Evolutionary conservation across 2,888 invertebrate genomes (phyloP), one percentile per base, ranked within the genome.

Genomic region (Ophion ventricosus): DNA sequence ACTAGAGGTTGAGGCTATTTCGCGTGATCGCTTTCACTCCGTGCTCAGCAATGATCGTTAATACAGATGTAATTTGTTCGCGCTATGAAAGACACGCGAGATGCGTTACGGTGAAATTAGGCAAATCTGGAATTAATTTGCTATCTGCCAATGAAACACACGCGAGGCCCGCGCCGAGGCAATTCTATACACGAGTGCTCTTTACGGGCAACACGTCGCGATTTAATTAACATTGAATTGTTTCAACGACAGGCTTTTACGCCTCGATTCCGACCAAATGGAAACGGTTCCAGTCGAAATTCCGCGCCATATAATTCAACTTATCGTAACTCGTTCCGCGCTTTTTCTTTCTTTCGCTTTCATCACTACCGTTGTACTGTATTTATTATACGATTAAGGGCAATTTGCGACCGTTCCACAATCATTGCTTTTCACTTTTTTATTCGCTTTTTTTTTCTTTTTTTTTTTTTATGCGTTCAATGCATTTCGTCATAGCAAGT

Each of bases 171-270:
- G 29, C 17, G 23, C 23, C 23, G 57, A 23, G 11, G 25, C 25
- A 63, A 63, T 35, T 64, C 5, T n/a, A 57, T 56, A 66, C 59
- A 40, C 8, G 35, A 35, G 26, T 14, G 56, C 25, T 17, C 20
- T 25, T 40, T 17, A 25, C 1, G 64, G 64, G 2, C 14, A n/a
- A 26, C 59, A 17, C 11, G 43, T 20, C 66, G 14, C 0, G 20
- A 54, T 20, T 74, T 80, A 26, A 74, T 80, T 67, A 66, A 66
- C 40, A 61, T 43, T 25, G 26, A 20, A 66, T 17, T 57, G 29
- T 40, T 40, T 10, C 7, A 49, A 72, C 70, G 25, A 56, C 49
- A 40, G 56, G 20, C 7, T 69, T 69, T 72, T 26, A 10, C 29
- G 25, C 49, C 49, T 66, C n/a, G 7, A 73, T 79, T 66, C 20